phyloP scores from a whole-genome alignment of 1,140 invertebrate species.

The Bemisia tabaci region DNA sequence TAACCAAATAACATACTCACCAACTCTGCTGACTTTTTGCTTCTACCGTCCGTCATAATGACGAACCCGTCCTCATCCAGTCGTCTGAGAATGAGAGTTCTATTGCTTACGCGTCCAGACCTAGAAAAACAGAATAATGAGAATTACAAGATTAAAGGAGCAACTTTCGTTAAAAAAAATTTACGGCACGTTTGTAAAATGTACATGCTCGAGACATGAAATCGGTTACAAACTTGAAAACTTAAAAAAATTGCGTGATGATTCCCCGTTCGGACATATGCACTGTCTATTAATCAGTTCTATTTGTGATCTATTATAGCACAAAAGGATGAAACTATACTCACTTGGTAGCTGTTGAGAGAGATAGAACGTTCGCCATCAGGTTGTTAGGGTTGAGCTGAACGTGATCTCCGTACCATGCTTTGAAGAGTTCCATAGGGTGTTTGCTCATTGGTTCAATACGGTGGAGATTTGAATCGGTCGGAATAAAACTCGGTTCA shows the following conservation, averaged over 20 bases:
- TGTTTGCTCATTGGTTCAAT: slow-evolving; percentile 29
- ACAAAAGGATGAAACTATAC: too few species aligned
- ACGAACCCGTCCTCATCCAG: slow-evolving; percentile 36
- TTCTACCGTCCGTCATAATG: slow-evolving; percentile 35
- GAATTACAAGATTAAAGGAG: slow-evolving; percentile 9
- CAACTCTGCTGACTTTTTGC: slow-evolving; percentile 34
- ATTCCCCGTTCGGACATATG: too few species aligned
- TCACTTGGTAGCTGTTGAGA: slow-evolving; percentile 34
- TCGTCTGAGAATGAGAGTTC: slow-evolving; percentile 33
- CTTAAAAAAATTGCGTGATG: background rate
- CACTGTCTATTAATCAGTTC: too few species aligned
- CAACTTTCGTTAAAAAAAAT: slow-evolving; percentile 9
- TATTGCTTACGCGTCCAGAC: slow-evolving; percentile 31
- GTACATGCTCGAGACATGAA: background rate
- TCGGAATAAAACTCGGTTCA: background rate
- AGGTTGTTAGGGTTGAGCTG: slow-evolving; percentile 20
- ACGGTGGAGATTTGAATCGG: slow-evolving; percentile 11
- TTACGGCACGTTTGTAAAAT: background rate
- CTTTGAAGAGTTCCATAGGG: slow-evolving; percentile 33
- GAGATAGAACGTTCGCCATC: slow-evolving; percentile 29
- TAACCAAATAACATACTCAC: too few species aligned
- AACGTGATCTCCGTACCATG: slow-evolving; percentile 30
- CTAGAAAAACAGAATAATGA: slow-evolving; percentile 26
- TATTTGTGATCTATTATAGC: too few species aligned
- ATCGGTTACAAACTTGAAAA: background rate